These are phyloP conservation scores for Gymnoscelis rufifasciata DNA, from an alignment of 2,888 invertebrate genomes.

Conservation along the genomic window DNA sequence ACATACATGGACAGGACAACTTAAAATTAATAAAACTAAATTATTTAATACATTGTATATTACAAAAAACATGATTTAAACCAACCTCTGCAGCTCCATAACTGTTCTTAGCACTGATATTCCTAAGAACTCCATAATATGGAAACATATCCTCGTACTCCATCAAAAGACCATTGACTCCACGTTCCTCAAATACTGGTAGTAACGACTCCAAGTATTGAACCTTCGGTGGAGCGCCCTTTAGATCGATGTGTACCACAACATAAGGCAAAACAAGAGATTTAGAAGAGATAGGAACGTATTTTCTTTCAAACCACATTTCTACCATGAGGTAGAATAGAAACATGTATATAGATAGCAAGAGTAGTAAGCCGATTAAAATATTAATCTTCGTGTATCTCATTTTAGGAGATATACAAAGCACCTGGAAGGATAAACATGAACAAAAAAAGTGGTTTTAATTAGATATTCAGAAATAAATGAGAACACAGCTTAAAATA, in stretches of 20 bases:
- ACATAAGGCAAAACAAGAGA: conserved; percentile 61
- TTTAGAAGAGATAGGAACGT: not conserved
- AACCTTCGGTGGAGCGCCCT: conserved; percentile 88
- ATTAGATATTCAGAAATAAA: not conserved
- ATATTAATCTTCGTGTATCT: conserved; percentile 11
- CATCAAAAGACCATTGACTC: conserved; percentile 88
- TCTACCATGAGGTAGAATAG: conserved; percentile 14
- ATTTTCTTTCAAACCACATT: conserved; percentile 8
- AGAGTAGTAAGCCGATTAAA: not conserved
- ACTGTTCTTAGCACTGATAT: conserved; percentile 81
- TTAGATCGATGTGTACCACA: conserved; percentile 90
- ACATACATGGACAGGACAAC: too few species aligned
- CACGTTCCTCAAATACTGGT: conserved; percentile 78
- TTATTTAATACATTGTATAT: too few species aligned
- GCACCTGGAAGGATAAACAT: conserved; percentile 6
- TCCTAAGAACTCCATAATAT: conserved; percentile 79
- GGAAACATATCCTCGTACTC: conserved; percentile 96
- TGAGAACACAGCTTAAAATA: not conserved
- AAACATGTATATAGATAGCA: conserved; percentile 14
- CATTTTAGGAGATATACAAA: conserved; percentile 6
- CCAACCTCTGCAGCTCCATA: conserved; percentile 72
- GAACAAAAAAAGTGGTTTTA: not conserved
- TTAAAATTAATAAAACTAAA: too few species aligned
- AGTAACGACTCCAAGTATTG: conserved; percentile 81
- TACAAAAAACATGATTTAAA: too few species aligned